Evolutionary conservation across 37 sponge, comb jelly and placozoan species (phyloP), one percentile per base, ranked within the genome.

Genomic region (Amphimedon queenslandica): DNA sequence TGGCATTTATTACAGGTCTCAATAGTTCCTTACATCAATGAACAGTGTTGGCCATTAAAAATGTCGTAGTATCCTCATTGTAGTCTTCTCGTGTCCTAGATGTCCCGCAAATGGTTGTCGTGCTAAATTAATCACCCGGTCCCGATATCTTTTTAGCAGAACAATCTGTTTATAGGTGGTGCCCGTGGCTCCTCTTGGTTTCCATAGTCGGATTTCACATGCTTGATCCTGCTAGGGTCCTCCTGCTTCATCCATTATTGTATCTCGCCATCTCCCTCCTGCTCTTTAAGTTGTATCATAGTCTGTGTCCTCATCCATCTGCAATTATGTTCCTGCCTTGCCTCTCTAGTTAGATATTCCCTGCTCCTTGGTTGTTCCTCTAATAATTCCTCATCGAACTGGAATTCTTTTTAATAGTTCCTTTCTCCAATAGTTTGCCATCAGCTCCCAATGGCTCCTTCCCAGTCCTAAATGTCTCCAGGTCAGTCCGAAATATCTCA

Each of bases 31-130:
- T 0, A 88, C 70, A 39, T 87, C 82, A 1, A 27, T 58, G 37
- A 38, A 81, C 23, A 87, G 16, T 3, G 69, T 69, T 3, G 82
- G 87, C 87, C 82, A 87, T 33, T 76, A 77, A 55, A 78, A 87
- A 11, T 66, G 65, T 55, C 63, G 53, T 43, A 76, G 63, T 4
- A 88, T 58, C 37, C 89, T 38, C 64, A 66, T 31, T 4, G 63
- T 38, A 2, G 89, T 88, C 71, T 80, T 88, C 66, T 78, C 67
- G 28, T 63, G 66, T 30, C 84, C 84, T 24, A 79, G 57, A 37
- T 88, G 84, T 6, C 83, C 83, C 20, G 57, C 88, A 24, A 86
- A 41, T 8, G 80, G 76, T 1, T 34, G 3, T 37, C 80, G 82
- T 40, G 73, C 88, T 65, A 87, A 23, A 31, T 87, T 33, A 42